Conservation (phyloP, 2,797 vertebrate species). For the Hylomyscus alleni region DNA sequence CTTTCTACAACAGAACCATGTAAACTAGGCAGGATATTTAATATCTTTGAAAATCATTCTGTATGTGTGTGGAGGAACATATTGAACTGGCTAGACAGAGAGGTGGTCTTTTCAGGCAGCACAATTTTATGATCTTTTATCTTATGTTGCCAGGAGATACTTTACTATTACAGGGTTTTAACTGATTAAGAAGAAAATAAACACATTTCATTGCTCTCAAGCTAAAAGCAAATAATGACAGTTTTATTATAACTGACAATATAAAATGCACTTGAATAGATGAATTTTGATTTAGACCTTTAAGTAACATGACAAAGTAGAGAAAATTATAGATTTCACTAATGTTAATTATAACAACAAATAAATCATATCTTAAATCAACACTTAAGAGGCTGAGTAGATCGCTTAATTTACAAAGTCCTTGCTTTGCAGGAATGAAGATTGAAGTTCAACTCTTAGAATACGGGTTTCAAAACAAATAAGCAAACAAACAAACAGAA, state of each 20-base stretch:
- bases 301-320: slow-evolving; percentile 20
- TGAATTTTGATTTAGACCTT: neutral
- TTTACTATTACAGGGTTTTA: slow-evolving; percentile 47
- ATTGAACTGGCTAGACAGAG: neutral
- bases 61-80: neutral
- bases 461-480: neutral
- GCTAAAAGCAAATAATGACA: slow-evolving; percentile 6
- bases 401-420: neutral
- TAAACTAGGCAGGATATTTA: neutral
- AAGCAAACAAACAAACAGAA: neutral
- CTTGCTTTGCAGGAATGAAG: neutral
- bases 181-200: slow-evolving; percentile 34
- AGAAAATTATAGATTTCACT: neutral
- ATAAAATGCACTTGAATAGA: slow-evolving; percentile 6
- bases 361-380: neutral
- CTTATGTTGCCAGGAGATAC: neutral
- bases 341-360: neutral
- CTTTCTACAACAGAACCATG: neutral
- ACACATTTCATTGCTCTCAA: neutral
- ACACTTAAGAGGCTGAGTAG: neutral
- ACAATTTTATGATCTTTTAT: neutral
- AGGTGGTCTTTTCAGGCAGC: neutral
- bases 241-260: slow-evolving; percentile 23
- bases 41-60: neutral
- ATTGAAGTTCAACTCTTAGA: neutral